These are phyloP conservation scores for Schizothorax lantsangensis DNA, from an alignment of 2,797 vertebrate genomes.

Conservation along the genomic window DNA sequence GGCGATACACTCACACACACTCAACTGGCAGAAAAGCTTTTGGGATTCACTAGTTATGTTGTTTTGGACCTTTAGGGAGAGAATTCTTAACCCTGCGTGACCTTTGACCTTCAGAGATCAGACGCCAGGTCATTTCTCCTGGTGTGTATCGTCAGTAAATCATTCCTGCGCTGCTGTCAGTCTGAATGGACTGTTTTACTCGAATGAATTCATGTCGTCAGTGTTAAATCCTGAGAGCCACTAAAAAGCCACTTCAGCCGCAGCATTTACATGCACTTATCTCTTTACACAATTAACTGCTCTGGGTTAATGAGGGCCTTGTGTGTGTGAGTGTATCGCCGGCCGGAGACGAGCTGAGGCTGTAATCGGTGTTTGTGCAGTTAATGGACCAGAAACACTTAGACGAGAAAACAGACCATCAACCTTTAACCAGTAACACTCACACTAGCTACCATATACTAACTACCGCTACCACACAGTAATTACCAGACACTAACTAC, in stretches of 20 bases:
- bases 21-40: not conserved
- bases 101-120: slow-evolving; percentile 40
- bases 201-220: slow-evolving; percentile 72
- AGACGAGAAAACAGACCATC: not conserved
- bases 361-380: slow-evolving; percentile 71
- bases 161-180: slow-evolving; percentile 52
- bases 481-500: too few relatives aligned
- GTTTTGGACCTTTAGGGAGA: not conserved
- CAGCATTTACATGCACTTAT: slow-evolving; percentile 77
- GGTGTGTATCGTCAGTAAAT: not conserved
- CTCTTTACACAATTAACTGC: slow-evolving; percentile 80
- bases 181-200: slow-evolving; percentile 68
- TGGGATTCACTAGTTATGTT: not conserved
- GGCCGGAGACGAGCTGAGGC: slow-evolving; percentile 68
- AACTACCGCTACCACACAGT: too few relatives aligned
- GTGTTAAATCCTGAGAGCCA: slow-evolving; percentile 53
- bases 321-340: not conserved
- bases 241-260: slow-evolving; percentile 71
- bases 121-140: slow-evolving; percentile 15
- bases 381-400: slow-evolving; percentile 61
- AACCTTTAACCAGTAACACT: not conserved
- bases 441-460: not conserved
- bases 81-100: slow-evolving; percentile 24
- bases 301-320: slow-evolving; percentile 75
- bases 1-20: not conserved